These are phyloP conservation scores for Lineus longissimus DNA, from an alignment of 1,140 invertebrate species.

Conservation along the genomic window DNA sequence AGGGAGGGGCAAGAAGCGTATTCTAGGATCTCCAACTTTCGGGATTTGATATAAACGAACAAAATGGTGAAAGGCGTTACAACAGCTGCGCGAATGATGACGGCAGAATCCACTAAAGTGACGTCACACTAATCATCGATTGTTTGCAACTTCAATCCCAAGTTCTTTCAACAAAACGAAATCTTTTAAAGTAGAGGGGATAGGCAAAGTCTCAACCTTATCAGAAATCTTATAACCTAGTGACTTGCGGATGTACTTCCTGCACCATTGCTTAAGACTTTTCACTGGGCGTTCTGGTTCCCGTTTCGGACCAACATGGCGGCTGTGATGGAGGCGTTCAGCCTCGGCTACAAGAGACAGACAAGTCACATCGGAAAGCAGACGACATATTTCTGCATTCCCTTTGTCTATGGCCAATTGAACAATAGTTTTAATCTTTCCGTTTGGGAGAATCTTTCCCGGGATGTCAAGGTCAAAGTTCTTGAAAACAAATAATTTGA, in stretches of 20 bases:
- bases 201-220: conserved; percentile 39
- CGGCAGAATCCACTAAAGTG: too few species aligned
- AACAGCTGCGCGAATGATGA: too few species aligned
- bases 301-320: conserved; percentile 30
- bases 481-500: conserved; percentile 42
- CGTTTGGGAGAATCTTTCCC: conserved; percentile 47
- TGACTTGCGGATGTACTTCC: conserved; percentile 41
- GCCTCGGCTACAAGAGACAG: conserved; percentile 40
- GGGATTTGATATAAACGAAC: too few species aligned
- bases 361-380: conserved; percentile 43
- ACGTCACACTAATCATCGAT: too few species aligned
- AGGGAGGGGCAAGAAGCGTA: too few species aligned
- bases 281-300: conserved; percentile 38
- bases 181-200: conserved; percentile 45
- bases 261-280: conserved; percentile 41
- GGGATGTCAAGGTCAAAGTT: conserved; percentile 51
- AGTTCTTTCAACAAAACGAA: conserved; percentile 42
- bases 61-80: too few species aligned
- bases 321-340: conserved; percentile 39
- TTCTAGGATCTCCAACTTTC: too few species aligned
- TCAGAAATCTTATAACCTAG: conserved; percentile 38
- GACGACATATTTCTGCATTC: conserved; percentile 45
- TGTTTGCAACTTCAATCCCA: too few species aligned
- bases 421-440: conserved; percentile 47
- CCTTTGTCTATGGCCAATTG: conserved; percentile 48